These are phyloP conservation scores for Meiosimyza platycephala DNA, from an alignment of 2,888 invertebrate species.

Conservation along the genomic window DNA sequence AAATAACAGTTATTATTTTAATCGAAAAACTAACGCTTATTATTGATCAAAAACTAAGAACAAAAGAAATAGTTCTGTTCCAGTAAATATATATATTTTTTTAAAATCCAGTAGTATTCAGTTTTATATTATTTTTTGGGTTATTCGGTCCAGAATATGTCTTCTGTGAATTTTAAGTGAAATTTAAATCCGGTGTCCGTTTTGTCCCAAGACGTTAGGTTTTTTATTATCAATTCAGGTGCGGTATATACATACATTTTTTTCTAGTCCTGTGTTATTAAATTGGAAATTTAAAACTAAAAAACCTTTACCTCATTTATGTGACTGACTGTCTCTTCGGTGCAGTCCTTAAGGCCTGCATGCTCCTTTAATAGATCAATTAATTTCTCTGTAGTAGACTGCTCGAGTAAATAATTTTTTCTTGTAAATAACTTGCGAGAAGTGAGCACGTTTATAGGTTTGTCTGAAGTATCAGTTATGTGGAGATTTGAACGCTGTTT, in stretches of 20 bases:
- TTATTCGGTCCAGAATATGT: no score
- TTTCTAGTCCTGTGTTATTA: background rate
- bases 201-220: no score
- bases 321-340: constrained; percentile 64
- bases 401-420: constrained; percentile 63
- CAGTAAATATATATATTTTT: no score
- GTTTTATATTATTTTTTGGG: no score
- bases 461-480: constrained; percentile 33
- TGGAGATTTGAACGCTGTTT: background rate
- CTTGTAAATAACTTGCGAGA: constrained; percentile 54
- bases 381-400: constrained; percentile 65
- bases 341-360: constrained; percentile 67
- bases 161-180: no score
- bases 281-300: background rate
- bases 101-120: no score
- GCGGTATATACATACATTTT: background rate
- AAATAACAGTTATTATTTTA: no score
- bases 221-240: no score
- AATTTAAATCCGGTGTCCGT: no score
- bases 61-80: no score
- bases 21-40: no score
- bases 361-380: constrained; percentile 66
- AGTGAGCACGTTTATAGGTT: constrained; percentile 44
- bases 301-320: constrained; percentile 60
- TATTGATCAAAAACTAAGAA: no score